phyloP scores from a whole-genome alignment of 2,888 invertebrate genomes.

The Salpingus planirostris region DNA sequence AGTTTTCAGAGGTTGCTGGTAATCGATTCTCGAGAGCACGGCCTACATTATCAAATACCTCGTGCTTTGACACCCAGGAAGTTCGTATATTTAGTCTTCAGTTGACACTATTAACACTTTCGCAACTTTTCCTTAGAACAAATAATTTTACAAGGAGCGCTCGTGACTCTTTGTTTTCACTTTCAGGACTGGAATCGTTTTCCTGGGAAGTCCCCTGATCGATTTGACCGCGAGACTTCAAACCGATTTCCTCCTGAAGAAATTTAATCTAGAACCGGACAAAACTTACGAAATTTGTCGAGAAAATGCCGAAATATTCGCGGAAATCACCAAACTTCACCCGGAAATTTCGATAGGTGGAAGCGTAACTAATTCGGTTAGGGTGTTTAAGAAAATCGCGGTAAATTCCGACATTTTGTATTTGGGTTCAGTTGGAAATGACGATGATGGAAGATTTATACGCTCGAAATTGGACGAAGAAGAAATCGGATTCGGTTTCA shows the following conservation, averaged over 20 bases:
- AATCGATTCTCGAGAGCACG: too few relatives aligned
- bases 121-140: too few relatives aligned
- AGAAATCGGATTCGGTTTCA: conserved; percentile 14
- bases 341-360: conserved; percentile 20
- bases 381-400: conserved; percentile 17
- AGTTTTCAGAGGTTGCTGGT: too few relatives aligned
- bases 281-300: conserved; percentile 12
- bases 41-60: too few relatives aligned
- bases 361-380: conserved; percentile 21
- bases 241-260: conserved; percentile 16
- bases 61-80: too few relatives aligned
- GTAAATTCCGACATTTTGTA: conserved; percentile 11
- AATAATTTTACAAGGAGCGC: too few relatives aligned
- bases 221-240: conserved; percentile 21
- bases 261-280: conserved; percentile 19
- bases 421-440: conserved; percentile 21
- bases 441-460: conserved; percentile 17
- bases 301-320: conserved; percentile 13
- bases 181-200: too few relatives aligned
- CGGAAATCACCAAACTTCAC: conserved; percentile 9
- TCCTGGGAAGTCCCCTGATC: conserved; percentile 22
- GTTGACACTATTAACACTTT: too few relatives aligned
- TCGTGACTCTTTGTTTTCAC: too few relatives aligned
- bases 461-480: conserved; percentile 14
- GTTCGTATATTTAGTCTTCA: too few relatives aligned